Conservation (phyloP, 2,113 vertebrate species). For the Myrmecobius fasciatus region DNA sequence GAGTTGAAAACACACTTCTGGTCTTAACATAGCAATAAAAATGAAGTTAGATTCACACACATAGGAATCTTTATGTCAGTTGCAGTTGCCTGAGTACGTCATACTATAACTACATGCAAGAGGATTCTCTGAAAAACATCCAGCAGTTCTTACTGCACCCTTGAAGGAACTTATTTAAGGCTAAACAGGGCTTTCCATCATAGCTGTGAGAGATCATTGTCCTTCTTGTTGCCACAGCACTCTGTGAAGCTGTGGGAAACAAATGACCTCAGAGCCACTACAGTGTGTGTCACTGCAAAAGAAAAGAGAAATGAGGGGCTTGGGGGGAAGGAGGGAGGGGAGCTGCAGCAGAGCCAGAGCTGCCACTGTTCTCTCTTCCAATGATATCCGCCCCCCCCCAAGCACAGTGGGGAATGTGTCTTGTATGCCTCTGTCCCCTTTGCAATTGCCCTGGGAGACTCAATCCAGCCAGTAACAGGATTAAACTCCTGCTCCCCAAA, state of each 20-base stretch:
- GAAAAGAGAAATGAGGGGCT: slow-evolving; percentile 75
- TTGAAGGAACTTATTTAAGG: slow-evolving; percentile 86
- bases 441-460: slow-evolving; percentile 60
- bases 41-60: slow-evolving; percentile 73
- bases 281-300: slow-evolving; percentile 80
- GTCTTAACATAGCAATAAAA: slow-evolving; percentile 76
- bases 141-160: slow-evolving; percentile 79
- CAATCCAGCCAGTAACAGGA: slow-evolving; percentile 61
- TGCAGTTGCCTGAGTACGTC: slow-evolving; percentile 78
- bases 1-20: slow-evolving; percentile 77
- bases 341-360: slow-evolving; percentile 61
- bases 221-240: slow-evolving; percentile 83
- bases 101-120: slow-evolving; percentile 75
- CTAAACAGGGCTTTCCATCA: slow-evolving; percentile 84
- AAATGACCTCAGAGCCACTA: slow-evolving; percentile 87
- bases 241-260: slow-evolving; percentile 89
- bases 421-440: slow-evolving; percentile 43
- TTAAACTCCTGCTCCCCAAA: slow-evolving; percentile 56
- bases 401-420: slow-evolving; percentile 58
- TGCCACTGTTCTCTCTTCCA: slow-evolving; percentile 59
- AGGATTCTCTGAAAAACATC: slow-evolving; percentile 77
- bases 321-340: slow-evolving; percentile 55
- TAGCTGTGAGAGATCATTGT: slow-evolving; percentile 86
- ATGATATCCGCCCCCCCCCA: slow-evolving; percentile 46
- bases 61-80: slow-evolving; percentile 75